A percentile compares a stretch with the other conserved stretches of the same genome.
These are phyloP conservation scores for Temnothorax longispinosus DNA, from an alignment of 1,140 invertebrate genomes.

Conservation along the genomic window DNA sequence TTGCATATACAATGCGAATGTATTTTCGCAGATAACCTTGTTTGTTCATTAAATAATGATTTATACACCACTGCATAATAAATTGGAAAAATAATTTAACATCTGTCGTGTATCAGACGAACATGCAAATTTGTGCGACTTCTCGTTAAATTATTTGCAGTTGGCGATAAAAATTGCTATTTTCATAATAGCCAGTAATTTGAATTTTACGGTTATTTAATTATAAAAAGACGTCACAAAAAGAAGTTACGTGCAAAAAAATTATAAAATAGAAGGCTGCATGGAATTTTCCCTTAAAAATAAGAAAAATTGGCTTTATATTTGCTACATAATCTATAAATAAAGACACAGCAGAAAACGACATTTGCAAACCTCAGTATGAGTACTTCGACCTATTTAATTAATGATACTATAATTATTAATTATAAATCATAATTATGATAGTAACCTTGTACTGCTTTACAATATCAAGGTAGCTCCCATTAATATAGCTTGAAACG, in stretches of 20 bases:
- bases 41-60: constrained; percentile 8
- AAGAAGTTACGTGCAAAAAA: not conserved
- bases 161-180: not conserved
- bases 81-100: not conserved
- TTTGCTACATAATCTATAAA: not conserved
- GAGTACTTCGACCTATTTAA: not conserved
- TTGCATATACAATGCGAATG: not conserved
- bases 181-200: not conserved
- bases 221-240: not conserved
- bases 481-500: not conserved
- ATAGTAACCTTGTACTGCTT: not conserved
- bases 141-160: not conserved
- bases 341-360: not conserved
- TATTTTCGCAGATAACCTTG: not conserved
- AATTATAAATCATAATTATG: not conserved
- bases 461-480: not conserved
- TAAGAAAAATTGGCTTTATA: not conserved
- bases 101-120: not conserved
- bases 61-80: not conserved
- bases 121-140: not conserved
- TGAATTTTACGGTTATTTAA: not conserved
- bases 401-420: not conserved
- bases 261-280: not conserved
- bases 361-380: not conserved
- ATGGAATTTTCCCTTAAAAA: not conserved